Base-by-base conservation (phyloP, 2,797 vertebrate genomes). In the Phrynocephalus forsythii region DNA sequence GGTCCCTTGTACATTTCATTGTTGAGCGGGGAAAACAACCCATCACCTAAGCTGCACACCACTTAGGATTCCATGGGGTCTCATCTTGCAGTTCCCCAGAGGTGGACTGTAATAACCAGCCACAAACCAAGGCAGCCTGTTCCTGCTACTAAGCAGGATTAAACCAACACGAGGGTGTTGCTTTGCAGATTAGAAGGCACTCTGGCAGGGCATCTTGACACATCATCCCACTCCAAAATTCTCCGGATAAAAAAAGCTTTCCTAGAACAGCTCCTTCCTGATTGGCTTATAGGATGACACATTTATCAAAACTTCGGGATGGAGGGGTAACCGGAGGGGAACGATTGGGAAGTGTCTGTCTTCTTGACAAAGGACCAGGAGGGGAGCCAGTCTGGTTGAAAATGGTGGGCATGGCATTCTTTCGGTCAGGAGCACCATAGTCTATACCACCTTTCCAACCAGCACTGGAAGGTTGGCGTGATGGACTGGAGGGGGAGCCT, bases 251-350 rank as follows among this genome's bases (percentile, higher is more conserved):
- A 56, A 87, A 79, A 84, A 48, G 2, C 16, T 20, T 28, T 33
- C 76, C 11, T 22, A 83, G 50, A 79, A 15, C 28, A 67, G 15
- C 18, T 44, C 3, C 10, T n/a, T 26, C 69, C 60, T 16, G 15
- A n/a, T 73, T 81, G 71, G n/a, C 33, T 85, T 85, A 85, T 10
- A 88, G 48, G 71, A 88, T 56, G 75, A 85, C 24, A 60, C 87
- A 88, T 56, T 7, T 44, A 30, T 76, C 30, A 60, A 0, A 38
- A 2, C 1, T 48, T 76, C 7, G n/a, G 26, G 44, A 30, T 69
- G 60, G 22, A 52, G 56, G 67, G 3, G 8, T 76, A 6, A 13
- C 76, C 8, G 26, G 28, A 1, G 48, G 72, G 22, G 63, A 2
- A 50, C 20, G 11, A 15, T 13, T 38, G 18, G 48, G 52, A 71